Evolutionary conservation across 2,888 invertebrate genomes (phyloP), one percentile per base, ranked within the genome.

Genomic region (Tetrapedia diversipes): DNA sequence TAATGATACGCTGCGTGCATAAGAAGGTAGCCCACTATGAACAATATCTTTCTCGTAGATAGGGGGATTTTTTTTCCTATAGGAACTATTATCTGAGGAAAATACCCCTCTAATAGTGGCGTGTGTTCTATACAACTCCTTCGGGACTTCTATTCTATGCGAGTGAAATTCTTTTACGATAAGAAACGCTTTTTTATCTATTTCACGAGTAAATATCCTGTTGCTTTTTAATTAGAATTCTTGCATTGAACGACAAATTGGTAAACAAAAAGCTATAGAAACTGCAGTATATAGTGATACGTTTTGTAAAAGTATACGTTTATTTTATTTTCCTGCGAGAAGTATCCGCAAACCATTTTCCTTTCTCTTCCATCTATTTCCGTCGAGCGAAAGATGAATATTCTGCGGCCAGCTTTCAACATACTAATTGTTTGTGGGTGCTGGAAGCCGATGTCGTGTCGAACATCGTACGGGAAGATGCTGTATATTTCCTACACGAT

Each of bases 1-100:
- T 71, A 78, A 78, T 67, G 60, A 67, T 59, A 77, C 29, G 22
- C 22, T 43, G 10, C 43, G 29, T 32, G 67, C 77, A 77, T 68
- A 54, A n/a, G 34, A 27, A 19, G 67, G 37, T 51, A 27, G 66
- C 41, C 22, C 14, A 64, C 11, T 8, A 32, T 27, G n/a, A 27
- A 37, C 34, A 47, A 27, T n/a, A 45, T 43, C 6, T 19, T 27
- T 47, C 27, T 34, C 19, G 8, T 4, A 22, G 8, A 22, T 6
- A 22, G 11, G 19, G 34, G n/a, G 7, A 11, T 41, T 45, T 24
- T n/a, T n/a, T n/a, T n/a, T n/a, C n/a, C 47, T 32, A 34, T 47
- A 45, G 22, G 2, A 24, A 37, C 19, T 10, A 11, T n/a, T 63
- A 24, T 37, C 29, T 16, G 34, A 53, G 41, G n/a, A 7, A 34